phyloP scores from a whole-genome alignment of 2,797 vertebrate species.

The Dallia pectoralis region DNA sequence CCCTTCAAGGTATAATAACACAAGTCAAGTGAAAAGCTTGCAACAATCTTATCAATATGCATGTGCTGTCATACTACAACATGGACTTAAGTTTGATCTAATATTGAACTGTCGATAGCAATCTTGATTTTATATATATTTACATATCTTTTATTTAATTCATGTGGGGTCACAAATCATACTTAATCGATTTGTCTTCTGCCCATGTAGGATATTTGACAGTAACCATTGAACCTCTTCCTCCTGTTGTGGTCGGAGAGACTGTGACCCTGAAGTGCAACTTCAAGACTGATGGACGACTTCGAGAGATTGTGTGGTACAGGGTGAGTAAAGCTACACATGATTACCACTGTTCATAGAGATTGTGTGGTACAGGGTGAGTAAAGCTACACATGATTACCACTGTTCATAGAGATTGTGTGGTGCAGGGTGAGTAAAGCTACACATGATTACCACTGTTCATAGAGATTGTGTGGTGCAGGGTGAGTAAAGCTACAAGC shows the following conservation, averaged over 20 bases:
- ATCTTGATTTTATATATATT: background rate
- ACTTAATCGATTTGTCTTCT: conserved; percentile 20
- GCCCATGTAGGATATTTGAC: conserved; percentile 89
- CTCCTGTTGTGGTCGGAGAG: conserved; percentile 95
- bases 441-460: too few species aligned
- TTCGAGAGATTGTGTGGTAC: conserved; percentile 98
- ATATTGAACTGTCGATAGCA: background rate
- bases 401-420: too few species aligned
- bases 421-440: too few species aligned
- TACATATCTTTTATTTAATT: too few species aligned
- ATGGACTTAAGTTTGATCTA: conserved; percentile 11
- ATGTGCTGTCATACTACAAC: background rate
- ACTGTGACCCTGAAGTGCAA: conserved; percentile 98
- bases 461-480: too few species aligned
- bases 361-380: too few species aligned
- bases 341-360: too few species aligned
- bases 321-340: too few species aligned
- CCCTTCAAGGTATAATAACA: background rate
- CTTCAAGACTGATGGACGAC: conserved; percentile 97
- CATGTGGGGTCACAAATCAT: conserved; percentile 22
- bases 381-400: too few species aligned
- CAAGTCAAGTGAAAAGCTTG: background rate
- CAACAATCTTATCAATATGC: background rate
- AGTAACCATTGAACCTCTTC: conserved; percentile 95
- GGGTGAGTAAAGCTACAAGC: too few species aligned